These are phyloP conservation scores for Sander lucioperca DNA, from an alignment of 2,113 vertebrate genomes.

Conservation along the genomic window DNA sequence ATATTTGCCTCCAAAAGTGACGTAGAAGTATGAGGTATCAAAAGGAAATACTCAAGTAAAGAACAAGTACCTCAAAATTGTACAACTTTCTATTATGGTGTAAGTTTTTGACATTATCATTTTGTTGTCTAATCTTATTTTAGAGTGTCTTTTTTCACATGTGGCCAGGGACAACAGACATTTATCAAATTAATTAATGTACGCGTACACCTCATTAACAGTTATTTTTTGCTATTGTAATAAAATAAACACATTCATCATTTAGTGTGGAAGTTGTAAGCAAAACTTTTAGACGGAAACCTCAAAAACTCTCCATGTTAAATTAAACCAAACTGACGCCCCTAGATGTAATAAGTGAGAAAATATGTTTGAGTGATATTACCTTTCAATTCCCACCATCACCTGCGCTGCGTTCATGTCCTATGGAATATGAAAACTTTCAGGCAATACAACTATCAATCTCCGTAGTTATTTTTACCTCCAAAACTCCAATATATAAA, in stretches of 20 bases:
- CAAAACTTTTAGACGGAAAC: background rate
- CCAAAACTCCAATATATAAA: background rate
- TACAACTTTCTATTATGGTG: too few relatives aligned
- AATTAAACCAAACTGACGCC: background rate
- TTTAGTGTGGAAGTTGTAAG: background rate
- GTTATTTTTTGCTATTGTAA: background rate
- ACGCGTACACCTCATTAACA: background rate
- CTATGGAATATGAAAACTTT: background rate
- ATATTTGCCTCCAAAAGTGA: too few relatives aligned
- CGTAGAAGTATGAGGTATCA: too few relatives aligned
- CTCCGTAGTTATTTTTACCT: background rate
- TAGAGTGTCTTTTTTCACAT: too few relatives aligned
- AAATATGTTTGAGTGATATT: background rate
- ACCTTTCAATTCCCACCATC: background rate
- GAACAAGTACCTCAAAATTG: too few relatives aligned
- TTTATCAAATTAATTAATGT: too few relatives aligned
- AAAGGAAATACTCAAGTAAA: too few relatives aligned
- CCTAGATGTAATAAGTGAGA: background rate
- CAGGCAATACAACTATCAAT: background rate
- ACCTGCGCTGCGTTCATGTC: background rate
- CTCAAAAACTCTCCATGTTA: background rate
- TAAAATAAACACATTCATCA: background rate
- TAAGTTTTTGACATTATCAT: too few relatives aligned
- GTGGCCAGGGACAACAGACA: too few relatives aligned
- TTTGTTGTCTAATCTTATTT: too few relatives aligned